Percentiles rank a stretch among this genome's conserved stretches.
phyloP scores from a whole-genome alignment of 2,113 vertebrate genomes.

The Gymnobelideus leadbeateri region DNA sequence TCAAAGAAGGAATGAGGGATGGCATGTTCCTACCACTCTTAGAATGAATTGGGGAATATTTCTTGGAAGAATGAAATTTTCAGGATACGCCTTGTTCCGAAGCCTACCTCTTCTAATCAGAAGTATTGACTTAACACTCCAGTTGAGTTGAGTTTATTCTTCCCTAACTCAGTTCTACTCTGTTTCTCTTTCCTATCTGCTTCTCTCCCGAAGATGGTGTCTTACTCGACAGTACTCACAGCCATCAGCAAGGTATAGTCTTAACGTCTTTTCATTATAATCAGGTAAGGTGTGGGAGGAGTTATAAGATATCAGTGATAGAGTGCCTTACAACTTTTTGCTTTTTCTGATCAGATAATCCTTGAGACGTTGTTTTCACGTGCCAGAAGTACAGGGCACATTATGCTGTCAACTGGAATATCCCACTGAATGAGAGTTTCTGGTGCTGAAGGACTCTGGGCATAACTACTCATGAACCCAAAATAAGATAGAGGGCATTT shows the following conservation, averaged over 20 bases:
- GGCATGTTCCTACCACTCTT: background rate
- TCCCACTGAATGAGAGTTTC: background rate
- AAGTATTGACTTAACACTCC: background rate
- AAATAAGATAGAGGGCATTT: slow-evolving; percentile 25
- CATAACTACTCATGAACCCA: background rate
- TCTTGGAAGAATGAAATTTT: background rate
- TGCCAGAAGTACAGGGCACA: background rate
- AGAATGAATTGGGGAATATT: background rate
- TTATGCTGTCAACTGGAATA: background rate
- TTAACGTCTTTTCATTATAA: background rate
- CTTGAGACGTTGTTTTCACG: background rate
- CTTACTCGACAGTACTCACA: slow-evolving; percentile 94
- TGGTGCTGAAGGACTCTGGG: background rate
- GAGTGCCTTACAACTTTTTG: background rate
- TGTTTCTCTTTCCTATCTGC: slow-evolving; percentile 25
- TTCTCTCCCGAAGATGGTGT: slow-evolving; percentile 92
- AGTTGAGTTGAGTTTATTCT: background rate
- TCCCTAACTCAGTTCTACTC: background rate
- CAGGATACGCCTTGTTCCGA: background rate
- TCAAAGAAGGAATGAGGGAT: background rate
- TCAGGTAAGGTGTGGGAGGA: background rate
- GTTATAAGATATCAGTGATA: background rate
- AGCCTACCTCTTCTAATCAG: background rate
- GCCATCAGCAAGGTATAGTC: slow-evolving; percentile 95
- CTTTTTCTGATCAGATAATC: background rate